Evolutionary conservation across 2,888 invertebrate species (phyloP).

Genomic region (Coelinius sp.): DNA sequence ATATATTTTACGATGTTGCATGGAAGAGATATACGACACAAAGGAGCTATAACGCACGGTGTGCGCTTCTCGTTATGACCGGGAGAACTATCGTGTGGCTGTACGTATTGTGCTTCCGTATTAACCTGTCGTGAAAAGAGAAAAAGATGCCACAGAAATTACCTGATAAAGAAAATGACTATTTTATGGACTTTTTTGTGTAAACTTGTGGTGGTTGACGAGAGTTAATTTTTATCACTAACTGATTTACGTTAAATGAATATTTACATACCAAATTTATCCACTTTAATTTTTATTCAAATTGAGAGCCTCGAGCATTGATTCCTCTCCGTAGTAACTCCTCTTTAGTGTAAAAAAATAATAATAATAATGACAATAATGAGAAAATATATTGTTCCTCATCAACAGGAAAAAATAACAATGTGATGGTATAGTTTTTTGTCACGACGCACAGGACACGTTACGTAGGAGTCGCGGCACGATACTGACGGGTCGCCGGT

Average conservation of each 20-base stretch:
- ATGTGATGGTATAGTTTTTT: neutral
- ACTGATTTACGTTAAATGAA: neutral
- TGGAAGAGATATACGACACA: neutral
- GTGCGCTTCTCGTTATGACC: neutral
- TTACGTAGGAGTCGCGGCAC: slow-evolving; percentile 66
- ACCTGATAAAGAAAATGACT: neutral
- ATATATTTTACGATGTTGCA: neutral
- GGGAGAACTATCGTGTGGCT: neutral
- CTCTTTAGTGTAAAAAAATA: neutral
- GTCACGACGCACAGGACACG: slow-evolving; percentile 52
- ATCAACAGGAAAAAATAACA: neutral
- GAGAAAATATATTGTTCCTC: neutral
- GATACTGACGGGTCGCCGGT: slow-evolving; percentile 65
- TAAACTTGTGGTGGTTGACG: too few relatives aligned
- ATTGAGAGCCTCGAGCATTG: neutral
- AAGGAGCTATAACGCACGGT: neutral
- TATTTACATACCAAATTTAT: slow-evolving; percentile 7
- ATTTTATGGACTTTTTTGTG: neutral
- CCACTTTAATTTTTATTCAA: neutral
- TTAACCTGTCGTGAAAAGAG: neutral
- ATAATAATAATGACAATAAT: too few relatives aligned
- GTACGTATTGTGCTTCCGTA: slow-evolving; percentile 18
- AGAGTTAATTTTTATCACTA: neutral
- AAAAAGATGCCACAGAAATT: neutral
- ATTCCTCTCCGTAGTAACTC: neutral